These are phyloP conservation scores for Rhinogobio ventralis DNA, from an alignment of 2,797 vertebrate species.

Conservation along the genomic window DNA sequence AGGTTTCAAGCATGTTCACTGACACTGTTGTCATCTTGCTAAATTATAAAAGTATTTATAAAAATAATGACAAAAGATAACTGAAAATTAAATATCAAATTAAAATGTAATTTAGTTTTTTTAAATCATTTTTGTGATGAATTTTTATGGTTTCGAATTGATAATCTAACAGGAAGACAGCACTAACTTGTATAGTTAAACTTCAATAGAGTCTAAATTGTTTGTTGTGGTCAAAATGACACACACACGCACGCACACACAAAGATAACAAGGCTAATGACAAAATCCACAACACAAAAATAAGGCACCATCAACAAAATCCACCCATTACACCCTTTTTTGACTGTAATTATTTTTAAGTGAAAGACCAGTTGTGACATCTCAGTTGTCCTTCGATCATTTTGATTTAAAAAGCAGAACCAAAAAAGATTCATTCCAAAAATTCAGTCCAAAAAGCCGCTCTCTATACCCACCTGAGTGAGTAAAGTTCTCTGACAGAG, in stretches of 20 bases:
- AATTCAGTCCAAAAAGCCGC: background rate
- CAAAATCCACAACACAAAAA: background rate
- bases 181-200: background rate
- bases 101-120: too few relatives aligned
- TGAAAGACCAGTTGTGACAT: background rate
- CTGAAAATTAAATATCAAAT: too few relatives aligned
- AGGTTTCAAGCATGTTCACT: background rate
- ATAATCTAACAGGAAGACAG: too few relatives aligned
- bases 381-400: background rate
- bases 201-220: background rate
- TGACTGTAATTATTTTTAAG: background rate
- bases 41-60: background rate
- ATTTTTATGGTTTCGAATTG: too few relatives aligned
- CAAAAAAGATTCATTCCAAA: background rate
- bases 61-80: background rate
- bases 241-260: too few relatives aligned
- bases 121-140: too few relatives aligned
- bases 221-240: background rate
- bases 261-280: background rate
- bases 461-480: background rate
- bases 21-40: background rate
- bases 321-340: background rate
- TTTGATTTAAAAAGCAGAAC: background rate
- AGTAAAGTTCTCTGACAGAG: conserved; percentile 25
- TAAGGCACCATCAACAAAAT: background rate